A percentile compares a stretch with the other conserved stretches of the same genome.
Evolutionary conservation across 2,113 vertebrate genomes (phyloP).

Genomic region (Myiopsitta monachus): DNA sequence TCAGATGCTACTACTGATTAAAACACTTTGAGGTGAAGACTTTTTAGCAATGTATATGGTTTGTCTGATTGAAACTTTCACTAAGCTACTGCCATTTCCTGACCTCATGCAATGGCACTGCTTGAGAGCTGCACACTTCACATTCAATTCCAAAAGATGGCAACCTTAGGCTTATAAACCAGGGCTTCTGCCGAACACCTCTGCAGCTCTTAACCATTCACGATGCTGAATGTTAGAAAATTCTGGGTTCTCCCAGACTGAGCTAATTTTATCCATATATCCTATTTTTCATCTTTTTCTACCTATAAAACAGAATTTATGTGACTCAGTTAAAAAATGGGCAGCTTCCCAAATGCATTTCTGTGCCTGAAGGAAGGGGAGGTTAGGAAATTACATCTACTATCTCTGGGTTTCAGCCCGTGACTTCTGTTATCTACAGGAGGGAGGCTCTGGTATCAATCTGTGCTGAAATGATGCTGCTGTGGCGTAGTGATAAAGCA

Average conservation of each 20-base stretch:
- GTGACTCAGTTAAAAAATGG: neutral
- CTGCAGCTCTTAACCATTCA: neutral
- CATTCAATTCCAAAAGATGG: conserved; percentile 45
- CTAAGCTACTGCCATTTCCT: neutral
- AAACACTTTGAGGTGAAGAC: neutral
- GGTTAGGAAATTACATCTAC: neutral
- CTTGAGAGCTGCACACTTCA: neutral
- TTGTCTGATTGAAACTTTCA: neutral
- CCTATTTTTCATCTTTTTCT: neutral
- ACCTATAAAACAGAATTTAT: neutral
- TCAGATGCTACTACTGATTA: neutral
- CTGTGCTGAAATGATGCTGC: neutral
- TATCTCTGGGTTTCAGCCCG: neutral
- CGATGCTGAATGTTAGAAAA: neutral
- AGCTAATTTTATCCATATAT: neutral
- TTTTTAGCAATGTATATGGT: neutral
- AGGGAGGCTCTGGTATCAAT: neutral
- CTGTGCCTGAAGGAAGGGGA: neutral
- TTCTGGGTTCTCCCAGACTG: neutral
- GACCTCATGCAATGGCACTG: neutral
- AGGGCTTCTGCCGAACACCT: neutral
- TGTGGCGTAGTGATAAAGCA: neutral
- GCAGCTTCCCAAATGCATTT: neutral
- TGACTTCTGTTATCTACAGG: neutral
- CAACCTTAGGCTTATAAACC: conserved; percentile 43